Conservation (phyloP, 2,797 vertebrate genomes). For the Thripadectes ignobilis region DNA sequence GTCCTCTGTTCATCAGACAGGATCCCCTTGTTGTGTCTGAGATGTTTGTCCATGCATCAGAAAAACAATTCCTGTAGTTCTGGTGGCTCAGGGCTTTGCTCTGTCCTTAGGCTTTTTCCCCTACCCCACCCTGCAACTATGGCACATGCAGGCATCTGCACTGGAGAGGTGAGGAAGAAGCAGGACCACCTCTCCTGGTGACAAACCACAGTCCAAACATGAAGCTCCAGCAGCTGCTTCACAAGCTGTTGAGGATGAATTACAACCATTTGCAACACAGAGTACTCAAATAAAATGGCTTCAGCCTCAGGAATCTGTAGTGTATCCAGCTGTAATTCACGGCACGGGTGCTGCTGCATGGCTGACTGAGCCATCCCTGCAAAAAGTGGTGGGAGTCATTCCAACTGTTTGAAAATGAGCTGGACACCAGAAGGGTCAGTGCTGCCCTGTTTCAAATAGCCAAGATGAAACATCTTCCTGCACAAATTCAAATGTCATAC, state of each 20-base stretch:
- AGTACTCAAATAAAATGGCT: neutral
- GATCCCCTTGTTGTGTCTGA: neutral
- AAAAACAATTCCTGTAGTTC: neutral
- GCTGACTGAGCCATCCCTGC: neutral
- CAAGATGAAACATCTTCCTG: neutral
- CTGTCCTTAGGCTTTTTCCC: neutral
- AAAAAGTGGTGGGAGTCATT: neutral
- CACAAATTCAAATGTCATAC: neutral
- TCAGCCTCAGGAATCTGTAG: neutral
- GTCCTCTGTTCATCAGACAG: neutral
- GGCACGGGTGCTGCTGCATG: neutral
- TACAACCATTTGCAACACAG: neutral
- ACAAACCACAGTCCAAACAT: neutral
- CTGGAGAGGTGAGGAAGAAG: neutral
- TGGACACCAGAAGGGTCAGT: neutral
- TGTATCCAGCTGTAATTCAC: neutral
- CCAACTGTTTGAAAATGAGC: neutral
- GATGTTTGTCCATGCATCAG: neutral
- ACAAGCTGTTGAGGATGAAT: neutral
- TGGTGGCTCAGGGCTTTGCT: neutral
- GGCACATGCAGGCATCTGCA: neutral
- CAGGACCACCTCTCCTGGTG: neutral
- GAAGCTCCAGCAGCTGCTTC: neutral
- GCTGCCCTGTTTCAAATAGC: neutral
- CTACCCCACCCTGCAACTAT: neutral